phyloP scores from a whole-genome alignment of 1,140 invertebrate genomes.

The Eciton burchellii region DNA sequence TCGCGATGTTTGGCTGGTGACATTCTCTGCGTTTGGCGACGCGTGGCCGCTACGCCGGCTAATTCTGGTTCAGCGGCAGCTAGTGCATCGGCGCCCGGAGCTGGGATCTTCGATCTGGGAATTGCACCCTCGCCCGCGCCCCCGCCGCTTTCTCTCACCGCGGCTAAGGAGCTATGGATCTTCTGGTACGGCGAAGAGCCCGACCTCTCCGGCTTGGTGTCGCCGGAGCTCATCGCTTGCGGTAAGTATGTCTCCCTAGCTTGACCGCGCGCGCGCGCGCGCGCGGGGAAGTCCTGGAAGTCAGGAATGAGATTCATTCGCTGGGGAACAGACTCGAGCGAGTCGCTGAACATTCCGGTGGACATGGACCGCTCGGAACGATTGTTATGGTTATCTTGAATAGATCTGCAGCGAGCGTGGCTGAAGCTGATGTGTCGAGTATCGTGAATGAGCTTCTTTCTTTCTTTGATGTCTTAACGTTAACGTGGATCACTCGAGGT shows the following conservation, averaged over 20 bases:
- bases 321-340: not conserved
- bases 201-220: conserved; percentile 93
- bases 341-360: not conserved
- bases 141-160: conserved; percentile 90
- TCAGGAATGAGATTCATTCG: not conserved
- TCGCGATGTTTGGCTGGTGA: conserved; percentile 96
- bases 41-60: conserved; percentile 88
- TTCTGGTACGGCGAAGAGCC: conserved; percentile 99
- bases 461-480: too few species aligned
- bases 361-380: not conserved
- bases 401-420: too few species aligned
- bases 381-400: too few species aligned
- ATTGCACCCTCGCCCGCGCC: conserved; percentile 86
- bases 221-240: conserved; percentile 91
- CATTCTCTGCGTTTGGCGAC: conserved; percentile 98
- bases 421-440: too few species aligned
- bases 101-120: conserved; percentile 88
- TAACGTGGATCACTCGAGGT: too few species aligned
- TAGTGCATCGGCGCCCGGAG: conserved; percentile 85
- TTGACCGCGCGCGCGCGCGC: conserved; percentile 12
- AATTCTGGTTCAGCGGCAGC: conserved; percentile 79
- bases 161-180: conserved; percentile 98
- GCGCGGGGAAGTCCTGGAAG: not conserved
- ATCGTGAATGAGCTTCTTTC: too few species aligned
- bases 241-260: conserved; percentile 87